Evolutionary conservation across 2,888 invertebrate genomes (phyloP).

Genomic region (Lochmaea capreae): DNA sequence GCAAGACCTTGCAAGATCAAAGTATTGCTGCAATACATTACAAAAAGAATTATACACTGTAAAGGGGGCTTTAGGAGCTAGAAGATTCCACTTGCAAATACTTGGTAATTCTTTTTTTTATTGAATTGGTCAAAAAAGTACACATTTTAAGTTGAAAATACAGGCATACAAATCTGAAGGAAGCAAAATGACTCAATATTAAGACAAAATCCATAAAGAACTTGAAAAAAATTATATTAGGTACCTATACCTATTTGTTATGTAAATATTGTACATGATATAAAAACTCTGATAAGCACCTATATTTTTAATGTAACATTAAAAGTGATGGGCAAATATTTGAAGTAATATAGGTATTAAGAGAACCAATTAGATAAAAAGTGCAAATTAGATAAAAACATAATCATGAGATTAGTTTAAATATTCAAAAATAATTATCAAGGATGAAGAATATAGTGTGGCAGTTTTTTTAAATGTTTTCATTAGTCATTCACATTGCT

Average conservation of each 20-base stretch:
- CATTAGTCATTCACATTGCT: not conserved
- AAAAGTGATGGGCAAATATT: not conserved
- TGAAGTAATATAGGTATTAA: constrained; percentile 1
- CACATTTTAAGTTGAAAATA: too few relatives aligned
- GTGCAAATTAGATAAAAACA: constrained; percentile 2
- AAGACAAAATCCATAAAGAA: not conserved
- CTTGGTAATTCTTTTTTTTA: too few relatives aligned
- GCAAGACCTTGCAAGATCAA: too few relatives aligned
- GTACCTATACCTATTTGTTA: not conserved
- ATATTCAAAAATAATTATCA: not conserved
- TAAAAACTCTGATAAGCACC: not conserved
- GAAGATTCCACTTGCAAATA: too few relatives aligned
- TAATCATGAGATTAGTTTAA: constrained; percentile 2
- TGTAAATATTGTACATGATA: not conserved
- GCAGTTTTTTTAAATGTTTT: not conserved
- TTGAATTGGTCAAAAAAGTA: too few relatives aligned
- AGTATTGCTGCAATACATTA: too few relatives aligned
- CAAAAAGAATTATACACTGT: too few relatives aligned
- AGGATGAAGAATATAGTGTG: not conserved
- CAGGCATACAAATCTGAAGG: too few relatives aligned
- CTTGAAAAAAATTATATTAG: not conserved
- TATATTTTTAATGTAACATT: not conserved
- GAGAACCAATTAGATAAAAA: not conserved
- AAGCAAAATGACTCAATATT: not conserved
- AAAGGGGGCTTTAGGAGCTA: too few relatives aligned